Base-by-base conservation (phyloP, 2,888 invertebrate genomes). In the Cantharis flavilabris region DNA sequence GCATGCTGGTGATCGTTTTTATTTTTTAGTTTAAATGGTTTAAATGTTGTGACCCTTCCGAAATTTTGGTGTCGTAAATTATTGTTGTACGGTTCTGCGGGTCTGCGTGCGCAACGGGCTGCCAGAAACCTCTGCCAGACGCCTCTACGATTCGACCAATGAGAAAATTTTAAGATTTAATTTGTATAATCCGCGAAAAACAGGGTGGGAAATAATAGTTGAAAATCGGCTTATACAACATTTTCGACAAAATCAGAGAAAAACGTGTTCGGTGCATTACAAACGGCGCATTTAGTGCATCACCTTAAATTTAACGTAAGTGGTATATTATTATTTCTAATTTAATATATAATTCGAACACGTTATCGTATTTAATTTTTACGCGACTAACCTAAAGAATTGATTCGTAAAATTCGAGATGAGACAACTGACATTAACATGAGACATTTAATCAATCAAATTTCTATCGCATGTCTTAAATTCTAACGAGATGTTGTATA, bases 121-220 rank as follows among this genome's bases (percentile, higher is more conserved):
- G 88, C 85, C 88, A 89, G 89, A 89, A 84, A 86, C 86, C 88
- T 86, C 89, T 88, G 89, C 87, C 88, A 88, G 88, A 89, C 82
- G 84, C 86, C 87, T 86, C 89, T 88, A 83, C 76, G 71, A 69
- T 69, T 76, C 84, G 84, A 80, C 87, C 86, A 86, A 86, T 85
- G 74, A 77, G 78, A 82, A 82, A 62, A 69, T 76, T 72, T 73
- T 78, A 76, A 80, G 77, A 78, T 80, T 80, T 81, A 80, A 86
- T 84, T 86, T 85, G 82, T 79, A 79, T 83, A 85, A 82, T 85
- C 83, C 85, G 85, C 84, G 83, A 84, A 83, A 83, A 82, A 82
- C 82, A 84, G 83, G 83, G 83, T 83, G 81, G 81, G 77, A 75
- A 80, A 79, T 85, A 81, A 87, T 85, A 88, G 86, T 87, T 87